A percentile compares a stretch with the other conserved stretches of the same genome.
phyloP scores from a whole-genome alignment of 2,888 invertebrate species.

The Drosophila nigricruria region DNA sequence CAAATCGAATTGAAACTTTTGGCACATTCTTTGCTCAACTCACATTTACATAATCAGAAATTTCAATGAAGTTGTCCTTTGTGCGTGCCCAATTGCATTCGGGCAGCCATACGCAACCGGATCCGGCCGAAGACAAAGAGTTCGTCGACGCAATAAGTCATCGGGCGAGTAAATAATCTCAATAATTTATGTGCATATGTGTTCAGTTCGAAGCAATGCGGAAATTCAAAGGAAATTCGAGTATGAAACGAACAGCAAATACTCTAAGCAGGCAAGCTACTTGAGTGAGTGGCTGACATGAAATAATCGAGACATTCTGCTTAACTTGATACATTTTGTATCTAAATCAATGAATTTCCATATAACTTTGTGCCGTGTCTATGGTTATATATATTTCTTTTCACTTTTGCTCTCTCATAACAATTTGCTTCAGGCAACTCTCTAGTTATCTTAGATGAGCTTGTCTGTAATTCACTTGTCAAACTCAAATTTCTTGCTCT shows the following conservation, averaged over 20 bases:
- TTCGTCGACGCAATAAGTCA: constrained; percentile 1
- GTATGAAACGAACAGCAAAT: background rate
- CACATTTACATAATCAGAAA: constrained; percentile 41
- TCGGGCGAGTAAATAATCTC: constrained; percentile 9
- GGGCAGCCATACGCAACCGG: constrained; percentile 1
- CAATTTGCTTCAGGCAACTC: too few relatives aligned
- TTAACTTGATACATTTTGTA: too few relatives aligned
- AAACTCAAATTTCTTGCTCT: too few relatives aligned
- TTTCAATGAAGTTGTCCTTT: background rate
- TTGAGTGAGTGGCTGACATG: background rate
- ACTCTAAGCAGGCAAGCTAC: background rate
- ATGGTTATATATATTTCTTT: too few relatives aligned
- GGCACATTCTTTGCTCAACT: constrained; percentile 7
- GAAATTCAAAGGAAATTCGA: constrained; percentile 1
- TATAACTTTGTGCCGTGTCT: too few relatives aligned
- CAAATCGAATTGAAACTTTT: constrained; percentile 20
- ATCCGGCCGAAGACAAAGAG: constrained; percentile 15
- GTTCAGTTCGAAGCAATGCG: background rate
- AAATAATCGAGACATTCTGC: too few relatives aligned
- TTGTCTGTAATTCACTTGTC: too few relatives aligned
- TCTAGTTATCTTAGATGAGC: too few relatives aligned
- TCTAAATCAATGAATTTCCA: too few relatives aligned
- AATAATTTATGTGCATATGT: constrained; percentile 11
- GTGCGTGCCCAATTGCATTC: constrained; percentile 30
- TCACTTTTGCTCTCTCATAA: too few relatives aligned